Conservation (phyloP, 1,140 invertebrate species). For the Diploscapter pachys region DNA sequence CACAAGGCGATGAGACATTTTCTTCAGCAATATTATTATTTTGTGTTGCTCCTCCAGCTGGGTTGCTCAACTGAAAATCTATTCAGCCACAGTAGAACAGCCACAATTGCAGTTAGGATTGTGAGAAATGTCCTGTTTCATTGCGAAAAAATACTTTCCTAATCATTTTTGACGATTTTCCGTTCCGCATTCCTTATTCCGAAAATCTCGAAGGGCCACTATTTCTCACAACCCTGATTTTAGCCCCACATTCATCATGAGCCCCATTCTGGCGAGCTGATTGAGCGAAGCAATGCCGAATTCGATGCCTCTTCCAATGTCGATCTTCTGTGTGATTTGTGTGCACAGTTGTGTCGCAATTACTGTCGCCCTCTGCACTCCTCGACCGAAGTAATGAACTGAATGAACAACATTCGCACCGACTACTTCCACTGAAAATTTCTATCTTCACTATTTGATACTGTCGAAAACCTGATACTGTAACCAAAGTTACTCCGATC, state of each 20-base stretch:
- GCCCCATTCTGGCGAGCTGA: constrained; percentile 37
- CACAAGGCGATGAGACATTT: too few species aligned
- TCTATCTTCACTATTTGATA: background rate
- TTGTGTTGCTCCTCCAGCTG: too few species aligned
- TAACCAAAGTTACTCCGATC: constrained; percentile 38
- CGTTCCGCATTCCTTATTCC: too few species aligned
- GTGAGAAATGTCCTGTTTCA: too few species aligned
- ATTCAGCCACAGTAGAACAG: too few species aligned
- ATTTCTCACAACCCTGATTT: too few species aligned
- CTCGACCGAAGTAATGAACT: constrained; percentile 46
- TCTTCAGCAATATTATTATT: too few species aligned
- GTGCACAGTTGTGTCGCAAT: constrained; percentile 24
- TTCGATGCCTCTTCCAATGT: constrained; percentile 35
- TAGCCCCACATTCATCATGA: constrained; percentile 63
- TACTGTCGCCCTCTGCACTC: constrained; percentile 36
- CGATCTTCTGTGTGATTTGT: constrained; percentile 40
- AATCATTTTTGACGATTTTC: too few species aligned
- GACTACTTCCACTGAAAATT: constrained; percentile 37
- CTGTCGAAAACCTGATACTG: constrained; percentile 15
- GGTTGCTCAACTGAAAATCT: too few species aligned
- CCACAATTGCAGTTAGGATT: too few species aligned
- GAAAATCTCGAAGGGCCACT: too few species aligned
- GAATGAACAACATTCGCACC: constrained; percentile 39
- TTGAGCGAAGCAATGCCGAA: constrained; percentile 39
- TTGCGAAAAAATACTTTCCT: too few species aligned